These are phyloP conservation scores for Campaea margaritaria DNA, from an alignment of 2,888 invertebrate species.

Conservation along the genomic window DNA sequence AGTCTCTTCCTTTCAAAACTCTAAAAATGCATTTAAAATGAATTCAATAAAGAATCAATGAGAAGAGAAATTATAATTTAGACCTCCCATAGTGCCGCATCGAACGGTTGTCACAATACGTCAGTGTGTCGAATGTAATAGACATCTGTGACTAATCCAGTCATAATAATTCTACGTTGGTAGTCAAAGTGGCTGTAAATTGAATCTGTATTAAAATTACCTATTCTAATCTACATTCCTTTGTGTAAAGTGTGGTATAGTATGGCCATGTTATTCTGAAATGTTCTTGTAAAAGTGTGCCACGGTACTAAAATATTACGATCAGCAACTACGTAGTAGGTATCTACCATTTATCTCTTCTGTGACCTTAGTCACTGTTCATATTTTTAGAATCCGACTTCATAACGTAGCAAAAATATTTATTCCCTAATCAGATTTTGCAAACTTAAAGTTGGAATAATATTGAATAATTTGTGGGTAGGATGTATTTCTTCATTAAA, in stretches of 20 bases:
- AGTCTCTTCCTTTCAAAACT: background rate
- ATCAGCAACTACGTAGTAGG: background rate
- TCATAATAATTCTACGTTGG: conserved; percentile 13
- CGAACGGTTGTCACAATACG: conserved; percentile 15
- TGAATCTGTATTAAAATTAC: conserved; percentile 4
- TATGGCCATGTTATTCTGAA: no score
- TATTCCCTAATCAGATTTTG: no score
- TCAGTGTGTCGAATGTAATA: conserved; percentile 28
- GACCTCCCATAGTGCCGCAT: conserved; percentile 1
- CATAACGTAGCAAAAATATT: background rate
- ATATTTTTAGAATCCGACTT: background rate
- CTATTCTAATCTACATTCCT: conserved; percentile 1
- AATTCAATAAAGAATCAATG: background rate
- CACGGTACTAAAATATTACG: conserved; percentile 1
- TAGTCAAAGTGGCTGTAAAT: conserved; percentile 19
- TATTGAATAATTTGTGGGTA: no score
- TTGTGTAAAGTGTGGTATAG: background rate
- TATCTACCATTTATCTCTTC: background rate
- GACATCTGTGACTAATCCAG: conserved; percentile 25
- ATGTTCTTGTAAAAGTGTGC: background rate
- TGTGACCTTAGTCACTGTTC: no score
- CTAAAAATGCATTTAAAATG: background rate
- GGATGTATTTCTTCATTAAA: no score
- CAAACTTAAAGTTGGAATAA: no score
- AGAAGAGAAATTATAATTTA: background rate